phyloP scores from a whole-genome alignment of 2,113 vertebrate genomes.

The Notiomystis cincta region DNA sequence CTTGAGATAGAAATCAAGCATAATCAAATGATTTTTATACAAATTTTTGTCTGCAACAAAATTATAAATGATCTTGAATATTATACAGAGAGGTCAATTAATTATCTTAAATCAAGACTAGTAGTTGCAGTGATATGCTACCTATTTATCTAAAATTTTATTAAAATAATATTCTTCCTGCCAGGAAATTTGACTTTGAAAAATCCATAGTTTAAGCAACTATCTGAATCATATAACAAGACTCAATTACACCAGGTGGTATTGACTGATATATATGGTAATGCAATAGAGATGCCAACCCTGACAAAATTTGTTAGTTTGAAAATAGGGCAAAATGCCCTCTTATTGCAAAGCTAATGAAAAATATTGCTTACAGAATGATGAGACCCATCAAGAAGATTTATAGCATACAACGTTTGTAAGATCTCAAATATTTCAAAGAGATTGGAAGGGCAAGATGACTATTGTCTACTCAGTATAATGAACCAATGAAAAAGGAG shows the following conservation, averaged over 20 bases:
- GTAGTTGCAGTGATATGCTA: background rate
- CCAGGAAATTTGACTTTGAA: constrained; percentile 53
- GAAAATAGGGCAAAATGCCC: constrained; percentile 60
- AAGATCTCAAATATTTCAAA: constrained; percentile 8
- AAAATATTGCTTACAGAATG: constrained; percentile 53
- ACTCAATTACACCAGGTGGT: constrained; percentile 47
- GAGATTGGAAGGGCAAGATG: background rate
- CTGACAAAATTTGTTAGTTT: constrained; percentile 59
- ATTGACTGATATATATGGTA: constrained; percentile 63
- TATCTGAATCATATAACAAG: constrained; percentile 30
- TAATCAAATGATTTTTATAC: background rate
- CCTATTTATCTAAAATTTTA: constrained; percentile 38
- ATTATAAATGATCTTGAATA: constrained; percentile 32
- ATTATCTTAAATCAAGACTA: constrained; percentile 31
- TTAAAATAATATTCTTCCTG: constrained; percentile 46
- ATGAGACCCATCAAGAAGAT: constrained; percentile 44
- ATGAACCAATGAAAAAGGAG: background rate
- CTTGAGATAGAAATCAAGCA: constrained; percentile 3
- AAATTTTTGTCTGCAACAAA: background rate
- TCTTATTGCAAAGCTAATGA: constrained; percentile 57
- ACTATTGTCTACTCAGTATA: background rate
- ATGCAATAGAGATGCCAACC: constrained; percentile 62
- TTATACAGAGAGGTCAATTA: background rate
- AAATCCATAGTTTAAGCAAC: constrained; percentile 44
- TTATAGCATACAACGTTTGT: background rate